A percentile compares a stretch with the other conserved stretches of the same genome.
Evolutionary conservation across 2,113 vertebrate genomes (phyloP).

Genomic region (Psettodes erumei): DNA sequence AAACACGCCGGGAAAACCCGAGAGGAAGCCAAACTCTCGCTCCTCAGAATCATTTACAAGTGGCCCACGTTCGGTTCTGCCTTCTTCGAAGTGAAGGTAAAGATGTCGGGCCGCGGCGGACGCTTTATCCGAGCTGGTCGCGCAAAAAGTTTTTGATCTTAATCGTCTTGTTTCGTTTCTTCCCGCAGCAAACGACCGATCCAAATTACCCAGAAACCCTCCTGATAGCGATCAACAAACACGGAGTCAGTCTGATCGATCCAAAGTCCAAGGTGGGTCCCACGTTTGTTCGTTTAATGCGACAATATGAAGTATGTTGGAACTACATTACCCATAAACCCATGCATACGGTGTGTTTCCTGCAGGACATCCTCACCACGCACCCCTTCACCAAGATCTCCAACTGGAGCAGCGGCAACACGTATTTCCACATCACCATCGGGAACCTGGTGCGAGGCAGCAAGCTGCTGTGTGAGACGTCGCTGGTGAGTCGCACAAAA

Average conservation of each 20-base stretch:
- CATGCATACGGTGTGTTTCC: too few relatives aligned
- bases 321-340: too few relatives aligned
- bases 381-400: slow-evolving; percentile 98
- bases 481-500: slow-evolving; percentile 86
- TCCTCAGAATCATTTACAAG: slow-evolving; percentile 95
- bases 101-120: not conserved
- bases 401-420: slow-evolving; percentile 98
- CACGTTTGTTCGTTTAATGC: not conserved
- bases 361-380: slow-evolving; percentile 92
- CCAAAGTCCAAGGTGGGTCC: slow-evolving; percentile 91
- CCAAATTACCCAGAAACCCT: slow-evolving; percentile 97
- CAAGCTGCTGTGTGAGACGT: slow-evolving; percentile 95
- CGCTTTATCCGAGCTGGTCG: too few relatives aligned
- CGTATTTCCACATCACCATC: slow-evolving; percentile 97
- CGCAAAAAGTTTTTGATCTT: not conserved
- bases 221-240: slow-evolving; percentile 97
- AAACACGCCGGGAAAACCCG: slow-evolving; percentile 92
- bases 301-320: too few relatives aligned
- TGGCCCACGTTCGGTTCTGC: slow-evolving; percentile 98
- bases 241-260: slow-evolving; percentile 97
- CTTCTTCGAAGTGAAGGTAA: slow-evolving; percentile 98
- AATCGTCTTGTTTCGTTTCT: not conserved
- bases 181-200: slow-evolving; percentile 95
- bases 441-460: slow-evolving; percentile 96
- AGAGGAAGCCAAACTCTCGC: slow-evolving; percentile 95